Evolutionary conservation across 2,113 vertebrate species (phyloP).

Genomic region (Myiagra hebetior): DNA sequence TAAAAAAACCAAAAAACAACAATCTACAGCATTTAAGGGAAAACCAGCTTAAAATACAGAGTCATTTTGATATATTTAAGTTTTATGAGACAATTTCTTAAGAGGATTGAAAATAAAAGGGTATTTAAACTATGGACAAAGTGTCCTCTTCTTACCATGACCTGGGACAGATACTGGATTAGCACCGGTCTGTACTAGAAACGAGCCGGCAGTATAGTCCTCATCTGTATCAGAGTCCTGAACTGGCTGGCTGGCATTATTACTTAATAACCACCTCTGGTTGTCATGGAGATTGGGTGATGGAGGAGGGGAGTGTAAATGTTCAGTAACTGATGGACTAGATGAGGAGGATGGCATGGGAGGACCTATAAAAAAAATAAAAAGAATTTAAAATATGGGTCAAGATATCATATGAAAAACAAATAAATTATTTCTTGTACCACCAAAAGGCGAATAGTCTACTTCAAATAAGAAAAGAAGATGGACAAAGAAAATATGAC

Average conservation of each 20-base stretch:
- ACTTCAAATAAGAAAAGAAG: neutral
- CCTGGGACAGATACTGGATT: slow-evolving; percentile 62
- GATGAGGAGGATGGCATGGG: slow-evolving; percentile 80
- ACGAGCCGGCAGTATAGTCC: slow-evolving; percentile 70
- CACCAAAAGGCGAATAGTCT: neutral
- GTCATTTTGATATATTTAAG: neutral
- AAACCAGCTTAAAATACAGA: neutral
- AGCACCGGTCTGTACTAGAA: slow-evolving; percentile 58
- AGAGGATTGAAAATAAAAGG: slow-evolving; percentile 29
- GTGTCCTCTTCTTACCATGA: slow-evolving; percentile 72
- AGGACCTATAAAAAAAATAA: slow-evolving; percentile 74
- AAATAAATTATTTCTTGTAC: neutral
- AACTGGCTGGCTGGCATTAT: slow-evolving; percentile 75
- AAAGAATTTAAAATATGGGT: slow-evolving; percentile 33
- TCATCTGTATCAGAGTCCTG: slow-evolving; percentile 81
- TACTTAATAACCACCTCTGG: slow-evolving; percentile 83
- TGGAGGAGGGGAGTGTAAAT: slow-evolving; percentile 78
- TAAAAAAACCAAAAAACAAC: neutral
- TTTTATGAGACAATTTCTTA: neutral
- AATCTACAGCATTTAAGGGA: neutral
- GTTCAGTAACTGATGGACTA: slow-evolving; percentile 80
- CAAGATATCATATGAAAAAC: neutral
- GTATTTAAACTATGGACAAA: slow-evolving; percentile 53
- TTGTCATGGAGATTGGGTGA: slow-evolving; percentile 78
- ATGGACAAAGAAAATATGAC: neutral